A percentile compares a stretch with the other conserved stretches of the same genome.
Evolutionary conservation across 2,797 vertebrate genomes (phyloP).

Genomic region (Sebastes reedi): DNA sequence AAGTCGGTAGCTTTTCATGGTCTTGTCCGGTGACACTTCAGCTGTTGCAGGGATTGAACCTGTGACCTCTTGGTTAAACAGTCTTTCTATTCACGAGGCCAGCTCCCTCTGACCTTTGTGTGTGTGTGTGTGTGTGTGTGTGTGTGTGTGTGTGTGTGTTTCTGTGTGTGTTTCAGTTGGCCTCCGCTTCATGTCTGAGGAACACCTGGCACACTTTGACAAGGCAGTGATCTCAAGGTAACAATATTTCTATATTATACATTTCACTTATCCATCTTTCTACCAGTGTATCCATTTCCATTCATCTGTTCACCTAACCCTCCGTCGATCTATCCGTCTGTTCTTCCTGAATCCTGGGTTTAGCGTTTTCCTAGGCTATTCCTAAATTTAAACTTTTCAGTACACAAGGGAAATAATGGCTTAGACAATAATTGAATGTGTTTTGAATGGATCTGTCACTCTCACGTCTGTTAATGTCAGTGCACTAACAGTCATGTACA

Average conservation of each 20-base stretch:
- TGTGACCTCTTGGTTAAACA: constrained; percentile 61
- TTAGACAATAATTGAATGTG: background rate
- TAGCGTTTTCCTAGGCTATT: background rate
- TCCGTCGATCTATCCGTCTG: background rate
- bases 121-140: constrained; percentile 5
- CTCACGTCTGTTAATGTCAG: background rate
- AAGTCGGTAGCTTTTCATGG: constrained; percentile 20
- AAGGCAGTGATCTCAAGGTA: constrained; percentile 49
- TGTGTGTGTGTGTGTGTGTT: constrained; percentile 23
- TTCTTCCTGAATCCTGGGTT: background rate
- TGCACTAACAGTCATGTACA: too few species aligned
- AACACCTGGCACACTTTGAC: constrained; percentile 18
- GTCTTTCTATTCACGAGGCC: constrained; percentile 37
- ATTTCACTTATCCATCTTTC: background rate
- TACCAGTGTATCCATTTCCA: background rate
- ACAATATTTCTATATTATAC: constrained; percentile 2
- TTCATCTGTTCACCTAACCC: background rate
- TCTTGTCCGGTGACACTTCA: constrained; percentile 44
- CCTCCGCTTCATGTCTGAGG: constrained; percentile 7
- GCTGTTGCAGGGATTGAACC: constrained; percentile 54
- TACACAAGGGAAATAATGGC: background rate
- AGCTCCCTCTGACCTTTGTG: constrained; percentile 26
- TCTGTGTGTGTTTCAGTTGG: constrained; percentile 55
- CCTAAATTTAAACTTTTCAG: background rate
- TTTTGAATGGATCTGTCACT: background rate